A percentile compares a stretch with the other conserved stretches of the same genome.
Conservation (phyloP, 2,888 invertebrate species). For the Phlogophora meticulosa region DNA sequence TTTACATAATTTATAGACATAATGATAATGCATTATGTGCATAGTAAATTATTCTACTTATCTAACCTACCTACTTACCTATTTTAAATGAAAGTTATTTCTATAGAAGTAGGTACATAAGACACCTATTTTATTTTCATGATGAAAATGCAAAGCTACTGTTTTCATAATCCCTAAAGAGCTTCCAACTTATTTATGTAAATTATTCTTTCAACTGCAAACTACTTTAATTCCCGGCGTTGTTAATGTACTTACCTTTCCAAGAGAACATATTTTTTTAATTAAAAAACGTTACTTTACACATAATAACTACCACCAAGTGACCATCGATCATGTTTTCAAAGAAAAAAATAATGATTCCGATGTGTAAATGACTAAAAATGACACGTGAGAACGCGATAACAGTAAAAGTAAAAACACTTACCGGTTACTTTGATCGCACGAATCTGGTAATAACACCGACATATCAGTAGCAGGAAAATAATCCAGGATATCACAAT, state of each 20-base stretch:
- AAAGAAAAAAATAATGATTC: slow-evolving; percentile 28
- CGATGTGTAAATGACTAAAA: slow-evolving; percentile 23
- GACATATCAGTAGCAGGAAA: slow-evolving; percentile 84
- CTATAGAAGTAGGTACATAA: background rate
- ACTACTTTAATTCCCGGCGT: slow-evolving; percentile 30
- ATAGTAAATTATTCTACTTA: too few species aligned
- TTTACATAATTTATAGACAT: background rate
- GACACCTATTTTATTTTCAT: background rate
- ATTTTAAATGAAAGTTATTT: background rate
- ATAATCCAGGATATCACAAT: slow-evolving; percentile 87
- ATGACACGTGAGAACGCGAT: slow-evolving; percentile 22
- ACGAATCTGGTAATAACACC: slow-evolving; percentile 85
- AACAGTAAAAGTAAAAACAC: slow-evolving; percentile 52
- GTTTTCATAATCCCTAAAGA: background rate
- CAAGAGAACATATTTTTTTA: slow-evolving; percentile 17
- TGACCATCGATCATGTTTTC: slow-evolving; percentile 30
- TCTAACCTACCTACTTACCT: background rate
- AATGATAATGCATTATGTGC: too few species aligned
- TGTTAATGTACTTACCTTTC: slow-evolving; percentile 26
- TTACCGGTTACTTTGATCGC: slow-evolving; percentile 72
- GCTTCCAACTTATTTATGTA: slow-evolving; percentile 18
- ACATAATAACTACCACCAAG: slow-evolving; percentile 6
- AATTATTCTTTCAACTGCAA: slow-evolving; percentile 23
- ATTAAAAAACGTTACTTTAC: slow-evolving; percentile 8
- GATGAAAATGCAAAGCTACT: slow-evolving; percentile 31